Evolutionary conservation across 2,888 invertebrate genomes (phyloP), one percentile per base, ranked within the genome.

Genomic region (Cantharis flavilabris): DNA sequence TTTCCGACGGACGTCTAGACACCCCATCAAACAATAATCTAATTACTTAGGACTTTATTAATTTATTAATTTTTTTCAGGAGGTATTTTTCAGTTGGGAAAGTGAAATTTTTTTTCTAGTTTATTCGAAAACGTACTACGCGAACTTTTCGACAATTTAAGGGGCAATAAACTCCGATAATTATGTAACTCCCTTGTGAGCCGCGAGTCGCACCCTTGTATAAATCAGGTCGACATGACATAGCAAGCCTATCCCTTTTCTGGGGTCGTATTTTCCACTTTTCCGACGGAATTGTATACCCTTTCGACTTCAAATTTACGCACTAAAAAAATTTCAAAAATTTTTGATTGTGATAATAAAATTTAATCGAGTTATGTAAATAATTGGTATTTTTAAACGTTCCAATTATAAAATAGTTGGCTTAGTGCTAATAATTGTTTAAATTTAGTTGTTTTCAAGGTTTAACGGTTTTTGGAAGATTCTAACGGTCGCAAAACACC

Each of bases 111-210:
- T 49, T 20, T 20, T 9, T 5, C 4, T n/a, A 49, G n/a, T 49
- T 49, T 49, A n/a, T 49, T 7, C n/a, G 49, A 49, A 49, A 49
- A n/a, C 49, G n/a, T 7, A 49, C 49, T 7, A 49, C 49, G 9
- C n/a, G 23, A 67, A 67, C 10, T 20, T 67, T 67, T 67, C 23
- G 65, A 67, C 20, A 67, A 23, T 67, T 67, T 67, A 67, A 67
- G 63, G 71, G 71, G 71, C 71, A 71, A 71, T 63, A 71, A 71
- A 71, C 71, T 71, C 23, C 11, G 49, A 62, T 71, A 62, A 71
- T 71, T 63, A 71, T 63, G 23, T 71, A 71, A 20, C 62, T 62
- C 71, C 26, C 71, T 14, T 20, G 62, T 71, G 71, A 33, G 62
- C 49, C 49, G 49, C 63, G 13, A 26, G 71, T 62, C 71, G 63